Evolutionary conservation across 2,888 invertebrate genomes (phyloP).

Genomic region (Archips xylosteana): DNA sequence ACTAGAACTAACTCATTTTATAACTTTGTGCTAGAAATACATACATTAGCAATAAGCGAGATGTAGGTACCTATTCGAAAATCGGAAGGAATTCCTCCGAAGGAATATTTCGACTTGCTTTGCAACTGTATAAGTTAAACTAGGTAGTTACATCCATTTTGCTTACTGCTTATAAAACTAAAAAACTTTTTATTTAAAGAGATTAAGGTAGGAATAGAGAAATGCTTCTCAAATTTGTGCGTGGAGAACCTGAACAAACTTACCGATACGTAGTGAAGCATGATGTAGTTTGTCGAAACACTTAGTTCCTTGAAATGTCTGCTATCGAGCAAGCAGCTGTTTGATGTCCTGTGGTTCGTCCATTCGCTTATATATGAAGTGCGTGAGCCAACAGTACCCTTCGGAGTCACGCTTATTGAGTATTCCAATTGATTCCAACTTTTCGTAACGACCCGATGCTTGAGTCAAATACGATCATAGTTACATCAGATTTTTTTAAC

Average conservation of each 20-base stretch:
- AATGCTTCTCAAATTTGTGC: too few species aligned
- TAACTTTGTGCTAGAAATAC: too few species aligned
- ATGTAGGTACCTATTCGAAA: too few species aligned
- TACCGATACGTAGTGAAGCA: slow-evolving; percentile 73
- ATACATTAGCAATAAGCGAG: too few species aligned
- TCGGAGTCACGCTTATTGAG: slow-evolving; percentile 74
- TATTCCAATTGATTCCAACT: slow-evolving; percentile 59
- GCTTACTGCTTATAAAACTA: too few species aligned
- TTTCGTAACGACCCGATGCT: slow-evolving; percentile 68
- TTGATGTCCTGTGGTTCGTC: slow-evolving; percentile 46
- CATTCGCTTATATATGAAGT: slow-evolving; percentile 66
- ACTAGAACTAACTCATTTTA: too few species aligned
- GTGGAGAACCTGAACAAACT: slow-evolving; percentile 48
- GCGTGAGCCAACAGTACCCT: slow-evolving; percentile 71
- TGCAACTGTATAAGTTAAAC: too few species aligned
- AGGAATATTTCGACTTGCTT: too few species aligned
- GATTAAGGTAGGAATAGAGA: too few species aligned
- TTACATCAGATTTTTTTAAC: slow-evolving; percentile 60
- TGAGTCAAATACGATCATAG: slow-evolving; percentile 53
- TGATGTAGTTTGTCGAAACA: slow-evolving; percentile 50
- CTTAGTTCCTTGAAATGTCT: slow-evolving; percentile 48
- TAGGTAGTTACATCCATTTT: too few species aligned
- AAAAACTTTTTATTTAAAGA: too few species aligned
- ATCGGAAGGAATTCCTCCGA: too few species aligned
- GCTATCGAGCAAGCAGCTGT: slow-evolving; percentile 52